Base-by-base conservation (phyloP, 2,888 invertebrate species). In the Callimorpha dominula region DNA sequence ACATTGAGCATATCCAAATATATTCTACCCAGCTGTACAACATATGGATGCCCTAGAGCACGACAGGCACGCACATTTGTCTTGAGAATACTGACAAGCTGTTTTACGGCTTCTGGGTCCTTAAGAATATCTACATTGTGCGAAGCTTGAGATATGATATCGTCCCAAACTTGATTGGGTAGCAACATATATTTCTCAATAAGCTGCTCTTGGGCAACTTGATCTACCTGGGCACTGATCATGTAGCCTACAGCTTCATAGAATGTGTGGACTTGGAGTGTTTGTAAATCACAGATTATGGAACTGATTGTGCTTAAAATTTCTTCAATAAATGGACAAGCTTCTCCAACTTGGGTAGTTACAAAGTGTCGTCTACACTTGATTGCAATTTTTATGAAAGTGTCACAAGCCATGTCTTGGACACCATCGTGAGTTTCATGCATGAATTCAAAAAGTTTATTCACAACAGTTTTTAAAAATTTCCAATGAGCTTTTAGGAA, bases 401-500 rank as follows among this genome's bases (percentile, higher is more conserved):
- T 99, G 96, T 99, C 99, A 96, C 99, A 99, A 76, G 99, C 99
- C 99, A 99, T 99, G 90, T 99, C 99, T 94, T 99, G 99, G 49
- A 99, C 99, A 87, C 99, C 99, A 92, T 99, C 99, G 92, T 99
- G 99, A 72, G 99, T 99, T 96, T 99, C 99, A 92, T 99, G 99
- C 99, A 99, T 99, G 93, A 99, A 99, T 96, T 99, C 99, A 96
- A 99, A 99, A 73, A 99, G 96, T 96, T 99, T 99, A 96, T 99
- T 99, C 76, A 99, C 99, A 88, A 99, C 99, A 69, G 99, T 99
- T 96, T 99, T 99, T 79, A 99, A 96, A 95, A 99, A 99, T 92
- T 99, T 99, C 99, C 99, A 99, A 94, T 99, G 99, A n/a, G 99
- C 99, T 85, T 99, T 96, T 78, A 99, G 96, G 95, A 99, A 99